Percentiles rank a stretch among this genome's conserved stretches.
phyloP scores from a whole-genome alignment of 2,888 invertebrate species.

The Euplagia quadripunctaria region DNA sequence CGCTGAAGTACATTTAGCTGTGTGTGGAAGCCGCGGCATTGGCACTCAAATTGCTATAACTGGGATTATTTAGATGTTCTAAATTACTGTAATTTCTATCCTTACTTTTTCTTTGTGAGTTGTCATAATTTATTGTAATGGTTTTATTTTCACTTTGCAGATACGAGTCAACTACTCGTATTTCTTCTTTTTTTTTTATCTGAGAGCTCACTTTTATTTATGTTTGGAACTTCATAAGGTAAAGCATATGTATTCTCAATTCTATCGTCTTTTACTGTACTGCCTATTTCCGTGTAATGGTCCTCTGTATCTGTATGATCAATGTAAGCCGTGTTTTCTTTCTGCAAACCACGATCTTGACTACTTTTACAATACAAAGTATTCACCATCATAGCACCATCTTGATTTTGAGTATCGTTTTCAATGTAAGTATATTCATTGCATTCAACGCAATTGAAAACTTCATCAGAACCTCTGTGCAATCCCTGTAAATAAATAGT shows the following conservation, averaged over 20 bases:
- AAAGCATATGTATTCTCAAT: background rate
- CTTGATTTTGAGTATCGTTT: background rate
- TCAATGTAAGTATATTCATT: conserved; percentile 6
- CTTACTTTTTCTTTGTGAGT: background rate
- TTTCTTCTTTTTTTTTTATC: background rate
- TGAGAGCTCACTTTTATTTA: background rate
- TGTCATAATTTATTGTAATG: background rate
- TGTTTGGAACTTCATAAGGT: background rate
- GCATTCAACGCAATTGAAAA: background rate
- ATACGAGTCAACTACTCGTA: background rate
- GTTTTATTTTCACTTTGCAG: background rate
- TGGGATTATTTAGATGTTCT: background rate
- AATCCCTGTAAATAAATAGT: background rate
- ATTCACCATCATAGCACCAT: background rate
- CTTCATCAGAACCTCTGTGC: background rate
- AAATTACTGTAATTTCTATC: background rate
- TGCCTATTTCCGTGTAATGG: background rate
- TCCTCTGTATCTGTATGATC: background rate
- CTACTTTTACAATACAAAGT: background rate
- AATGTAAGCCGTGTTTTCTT: background rate
- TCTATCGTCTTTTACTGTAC: background rate
- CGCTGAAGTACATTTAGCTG: background rate
- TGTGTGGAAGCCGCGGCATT: background rate
- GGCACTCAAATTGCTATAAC: background rate
- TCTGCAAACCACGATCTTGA: background rate